Base-by-base conservation (phyloP, 2,113 vertebrate genomes). In the Sprattus sprattus region DNA sequence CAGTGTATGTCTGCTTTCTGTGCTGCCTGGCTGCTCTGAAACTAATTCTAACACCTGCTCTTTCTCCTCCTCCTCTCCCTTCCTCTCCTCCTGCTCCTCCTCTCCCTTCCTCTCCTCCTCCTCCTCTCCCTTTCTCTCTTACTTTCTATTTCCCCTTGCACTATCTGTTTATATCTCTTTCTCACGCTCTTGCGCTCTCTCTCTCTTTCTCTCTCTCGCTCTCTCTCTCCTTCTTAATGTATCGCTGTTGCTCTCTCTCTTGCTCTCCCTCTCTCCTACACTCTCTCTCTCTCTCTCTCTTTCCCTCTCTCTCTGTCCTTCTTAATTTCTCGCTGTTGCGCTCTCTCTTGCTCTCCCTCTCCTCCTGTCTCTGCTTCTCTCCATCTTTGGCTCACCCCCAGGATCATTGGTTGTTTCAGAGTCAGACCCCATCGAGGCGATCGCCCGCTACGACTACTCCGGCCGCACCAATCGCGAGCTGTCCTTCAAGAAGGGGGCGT, bases 401-500 rank as follows among this genome's bases (percentile, higher is more conserved):
- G 94, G 95, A 91, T 91, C 93, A 57, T 93, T 95, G 93, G 93
- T 28, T 92, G 92, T 95, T 94, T 91, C 92, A 99, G 98, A 99
- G 92, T 96, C 95, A 0, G 98, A 99, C 90, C 97, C 97, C 25
- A 94, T 99, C 0, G 98, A 98, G 91, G 98, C 97, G 83, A 95
- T 99, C 8, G 98, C 98, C 52, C 97, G 96, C 89, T 99, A 98
- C 75, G 98, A 99, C 95, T 99, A 99, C 89, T 82, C 95, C 13
- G 98, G 98, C 84, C 96, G 98, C 87, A 98, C 96, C 25, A 96
- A 95, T 2, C 95, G 96, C 45, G 98, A 99, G 94, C 95, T 99
- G 22, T 97, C 97, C 39, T 99, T 98, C 87, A 98, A 98, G 90
- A 99, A 99, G 87, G 98, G 98, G 1, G 97, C 97, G 0, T 96